These are phyloP conservation scores for Dexiosoma caninum DNA, from an alignment of 2,888 invertebrate genomes.

Conservation along the genomic window DNA sequence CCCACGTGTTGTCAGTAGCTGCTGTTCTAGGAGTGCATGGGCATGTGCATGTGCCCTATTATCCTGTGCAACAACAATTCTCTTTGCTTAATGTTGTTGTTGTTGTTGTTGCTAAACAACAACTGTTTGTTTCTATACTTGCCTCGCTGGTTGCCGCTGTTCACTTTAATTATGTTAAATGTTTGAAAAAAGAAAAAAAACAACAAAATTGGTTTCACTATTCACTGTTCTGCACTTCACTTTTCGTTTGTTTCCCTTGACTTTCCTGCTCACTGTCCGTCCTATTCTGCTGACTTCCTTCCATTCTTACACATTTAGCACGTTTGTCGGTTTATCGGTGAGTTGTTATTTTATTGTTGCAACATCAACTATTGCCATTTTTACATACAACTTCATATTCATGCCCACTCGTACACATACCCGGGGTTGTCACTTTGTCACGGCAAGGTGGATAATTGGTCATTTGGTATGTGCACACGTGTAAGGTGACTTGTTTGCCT, in stretches of 20 bases:
- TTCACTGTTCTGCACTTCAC: too few relatives aligned
- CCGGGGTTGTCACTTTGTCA: constrained; percentile 44
- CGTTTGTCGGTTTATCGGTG: not conserved
- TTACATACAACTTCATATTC: not conserved
- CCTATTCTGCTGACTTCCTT: not conserved
- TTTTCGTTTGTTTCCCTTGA: not conserved
- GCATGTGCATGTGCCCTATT: not conserved
- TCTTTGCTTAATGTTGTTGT: constrained; percentile 22
- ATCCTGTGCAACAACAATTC: constrained; percentile 39
- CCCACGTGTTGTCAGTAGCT: constrained; percentile 61
- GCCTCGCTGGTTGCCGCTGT: constrained; percentile 53
- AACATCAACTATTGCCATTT: not conserved
- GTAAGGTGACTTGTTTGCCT: constrained; percentile 65
- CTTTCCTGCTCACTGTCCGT: not conserved
- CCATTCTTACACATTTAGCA: not conserved
- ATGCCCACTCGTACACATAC: not conserved
- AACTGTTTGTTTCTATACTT: constrained; percentile 47
- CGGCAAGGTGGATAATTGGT: constrained; percentile 64
- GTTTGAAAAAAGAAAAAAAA: too few relatives aligned
- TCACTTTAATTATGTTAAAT: constrained; percentile 62
- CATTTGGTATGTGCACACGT: constrained; percentile 64
- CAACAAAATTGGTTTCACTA: constrained; percentile 55
- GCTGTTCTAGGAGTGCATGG: not conserved
- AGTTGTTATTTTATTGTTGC: not conserved
- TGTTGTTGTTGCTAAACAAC: constrained; percentile 13